Base-by-base conservation (phyloP, 2,888 invertebrate genomes). In the Latrodectus hesperus region DNA sequence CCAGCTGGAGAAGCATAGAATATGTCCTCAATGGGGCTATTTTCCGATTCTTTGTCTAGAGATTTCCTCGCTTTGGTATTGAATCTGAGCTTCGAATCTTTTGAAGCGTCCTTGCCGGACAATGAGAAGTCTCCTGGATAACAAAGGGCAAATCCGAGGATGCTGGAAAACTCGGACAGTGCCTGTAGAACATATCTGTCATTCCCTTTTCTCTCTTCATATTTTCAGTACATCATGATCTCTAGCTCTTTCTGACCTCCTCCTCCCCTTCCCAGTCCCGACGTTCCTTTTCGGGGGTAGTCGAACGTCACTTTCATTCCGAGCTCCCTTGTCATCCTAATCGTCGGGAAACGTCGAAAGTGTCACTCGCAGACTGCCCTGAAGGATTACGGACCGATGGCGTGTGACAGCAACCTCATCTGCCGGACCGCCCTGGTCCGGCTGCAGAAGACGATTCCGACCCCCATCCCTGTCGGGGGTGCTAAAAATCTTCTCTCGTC, bases 301-400 rank as follows among this genome's bases (percentile, higher is more conserved):
- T 79, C 82, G 78, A 60, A 78, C 84, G 89, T 89, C 89, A 89
- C 85, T 89, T 86, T 89, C 89, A 89, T 89, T 82, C 38, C 86
- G 85, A 51, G 65, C 22, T 75, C 76, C 81, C 80, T 80, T 88
- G 88, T 88, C 88, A 88, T 80, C 88, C 83, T 88, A 88, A 88
- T 88, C 88, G 88, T 88, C 87, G 87, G 38, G 55, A 79, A 74
- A 67, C 87, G 87, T 88, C 87, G 71, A 70, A 81, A 84, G 71
- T 83, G 89, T 89, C 89, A 85, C 82, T 70, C 77, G 64, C 89
- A 89, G 85, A 79, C 89, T 78, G 71, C 83, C 78, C 85, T 89
- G 89, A 89, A 89, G 89, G 89, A 89, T 89, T 89, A 86, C 89
- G 85, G 85, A 82, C 89, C 85, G 89, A 83, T 86, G 89, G 89